Evolutionary conservation across 92 coral and sea anemone genomes (phyloP).

Genomic region (Zoanthus gigantus): DNA sequence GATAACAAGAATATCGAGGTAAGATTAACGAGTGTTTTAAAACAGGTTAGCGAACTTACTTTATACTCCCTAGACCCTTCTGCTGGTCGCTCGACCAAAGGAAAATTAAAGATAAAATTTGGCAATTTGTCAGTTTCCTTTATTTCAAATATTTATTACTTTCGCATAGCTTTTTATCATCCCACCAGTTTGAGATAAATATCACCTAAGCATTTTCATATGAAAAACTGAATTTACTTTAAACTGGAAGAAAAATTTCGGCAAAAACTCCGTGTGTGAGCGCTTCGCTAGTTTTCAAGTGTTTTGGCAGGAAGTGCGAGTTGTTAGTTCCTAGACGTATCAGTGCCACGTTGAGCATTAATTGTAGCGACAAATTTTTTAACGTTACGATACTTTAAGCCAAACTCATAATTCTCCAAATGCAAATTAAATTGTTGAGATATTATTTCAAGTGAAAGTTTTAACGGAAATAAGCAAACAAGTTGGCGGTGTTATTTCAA

Average conservation of each 20-base stretch:
- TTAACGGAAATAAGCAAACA: too few species aligned
- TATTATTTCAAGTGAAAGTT: too few species aligned
- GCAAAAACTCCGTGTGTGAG: not conserved
- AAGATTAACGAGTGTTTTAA: not conserved
- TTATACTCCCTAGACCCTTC: not conserved
- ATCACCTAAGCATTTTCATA: not conserved
- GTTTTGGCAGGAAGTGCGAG: not conserved
- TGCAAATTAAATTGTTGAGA: too few species aligned
- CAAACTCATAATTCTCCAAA: too few species aligned
- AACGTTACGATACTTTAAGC: not conserved
- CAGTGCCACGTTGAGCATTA: not conserved
- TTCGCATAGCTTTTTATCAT: not conserved
- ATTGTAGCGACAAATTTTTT: not conserved
- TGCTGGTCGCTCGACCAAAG: not conserved
- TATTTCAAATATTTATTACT: not conserved
- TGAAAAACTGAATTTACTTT: not conserved
- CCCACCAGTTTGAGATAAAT: not conserved
- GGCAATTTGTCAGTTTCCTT: not conserved
- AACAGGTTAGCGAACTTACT: not conserved
- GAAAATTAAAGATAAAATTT: not conserved
- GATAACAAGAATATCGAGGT: constrained; percentile 15
- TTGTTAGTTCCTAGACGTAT: not conserved
- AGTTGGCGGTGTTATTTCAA: too few species aligned
- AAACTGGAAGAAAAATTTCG: not conserved
- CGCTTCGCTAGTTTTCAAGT: not conserved